Conservation (phyloP, 2,888 invertebrate species). For the Bugulina stolonifera region DNA sequence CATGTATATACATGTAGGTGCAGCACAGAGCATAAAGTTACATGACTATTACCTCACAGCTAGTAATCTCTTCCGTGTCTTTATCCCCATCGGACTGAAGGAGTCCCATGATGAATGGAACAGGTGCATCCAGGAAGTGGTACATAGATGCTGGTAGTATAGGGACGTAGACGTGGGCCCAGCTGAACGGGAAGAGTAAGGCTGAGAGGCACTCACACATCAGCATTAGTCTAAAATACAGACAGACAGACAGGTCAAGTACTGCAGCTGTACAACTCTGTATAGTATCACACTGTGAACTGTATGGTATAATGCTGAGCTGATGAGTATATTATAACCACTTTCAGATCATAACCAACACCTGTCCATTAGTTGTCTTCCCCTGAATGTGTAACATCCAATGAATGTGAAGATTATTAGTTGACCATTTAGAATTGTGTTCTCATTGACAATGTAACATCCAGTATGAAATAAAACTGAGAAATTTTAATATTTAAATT, state of each 20-base stretch:
- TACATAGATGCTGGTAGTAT: constrained; percentile 74
- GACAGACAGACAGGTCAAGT: background rate
- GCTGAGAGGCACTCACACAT: constrained; percentile 89
- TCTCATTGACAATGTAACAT: too few species aligned
- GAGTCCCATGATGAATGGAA: constrained; percentile 96
- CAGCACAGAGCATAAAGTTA: too few species aligned
- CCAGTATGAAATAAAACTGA: too few species aligned
- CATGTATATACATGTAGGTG: too few species aligned
- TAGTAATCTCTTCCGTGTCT: constrained; percentile 38
- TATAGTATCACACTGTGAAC: background rate
- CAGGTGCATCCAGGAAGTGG: constrained; percentile 96
- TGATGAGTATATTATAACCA: background rate
- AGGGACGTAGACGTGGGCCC: constrained; percentile 99
- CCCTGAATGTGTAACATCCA: too few species aligned
- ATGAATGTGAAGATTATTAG: too few species aligned
- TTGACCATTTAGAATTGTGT: too few species aligned
- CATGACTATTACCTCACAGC: constrained; percentile 46
- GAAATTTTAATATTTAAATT: too few species aligned
- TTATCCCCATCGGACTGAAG: constrained; percentile 50
- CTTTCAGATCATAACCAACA: too few species aligned
- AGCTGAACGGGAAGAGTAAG: constrained; percentile 85
- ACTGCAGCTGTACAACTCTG: background rate
- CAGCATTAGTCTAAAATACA: constrained; percentile 72
- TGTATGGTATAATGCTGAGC: background rate
- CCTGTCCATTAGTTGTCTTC: too few species aligned